These are phyloP conservation scores for Aegypius monachus DNA, from an alignment of 2,113 vertebrate species.

Conservation along the genomic window DNA sequence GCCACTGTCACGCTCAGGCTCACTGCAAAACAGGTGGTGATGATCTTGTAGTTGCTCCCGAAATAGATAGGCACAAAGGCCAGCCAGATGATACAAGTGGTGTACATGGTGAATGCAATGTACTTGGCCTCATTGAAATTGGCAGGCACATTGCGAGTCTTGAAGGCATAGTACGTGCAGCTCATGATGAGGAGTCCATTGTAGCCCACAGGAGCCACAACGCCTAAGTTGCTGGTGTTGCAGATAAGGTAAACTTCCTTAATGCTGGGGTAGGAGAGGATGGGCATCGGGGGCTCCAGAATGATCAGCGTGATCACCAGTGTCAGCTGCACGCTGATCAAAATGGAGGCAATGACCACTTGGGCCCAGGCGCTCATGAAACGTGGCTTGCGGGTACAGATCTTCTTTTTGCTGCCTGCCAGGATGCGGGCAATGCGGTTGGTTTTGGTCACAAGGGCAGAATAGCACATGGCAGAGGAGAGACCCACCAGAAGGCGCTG, in stretches of 20 bases:
- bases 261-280: constrained; percentile 96
- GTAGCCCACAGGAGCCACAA: constrained; percentile 97
- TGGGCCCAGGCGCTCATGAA: constrained; percentile 99
- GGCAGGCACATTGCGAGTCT: constrained; percentile 96
- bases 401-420: constrained; percentile 99
- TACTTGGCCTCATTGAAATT: constrained; percentile 99
- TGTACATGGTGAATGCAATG: constrained; percentile 99
- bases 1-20: constrained; percentile 98
- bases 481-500: constrained; percentile 96
- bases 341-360: constrained; percentile 90
- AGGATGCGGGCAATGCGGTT: constrained; percentile 97
- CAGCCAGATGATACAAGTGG: constrained; percentile 99
- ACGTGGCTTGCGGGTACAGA: constrained; percentile 95
- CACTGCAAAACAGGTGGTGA: constrained; percentile 97
- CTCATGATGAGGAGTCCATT: constrained; percentile 98
- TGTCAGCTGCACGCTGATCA: constrained; percentile 93
- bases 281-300: constrained; percentile 92
- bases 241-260: constrained; percentile 97
- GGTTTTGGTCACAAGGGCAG: constrained; percentile 95
- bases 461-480: constrained; percentile 98
- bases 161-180: constrained; percentile 99
- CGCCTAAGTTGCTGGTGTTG: constrained; percentile 93
- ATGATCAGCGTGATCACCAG: constrained; percentile 92
- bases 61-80: constrained; percentile 99
- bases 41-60: constrained; percentile 99